These are phyloP conservation scores for Microctonus brassicae DNA, from an alignment of 2,888 invertebrate genomes.

Conservation along the genomic window DNA sequence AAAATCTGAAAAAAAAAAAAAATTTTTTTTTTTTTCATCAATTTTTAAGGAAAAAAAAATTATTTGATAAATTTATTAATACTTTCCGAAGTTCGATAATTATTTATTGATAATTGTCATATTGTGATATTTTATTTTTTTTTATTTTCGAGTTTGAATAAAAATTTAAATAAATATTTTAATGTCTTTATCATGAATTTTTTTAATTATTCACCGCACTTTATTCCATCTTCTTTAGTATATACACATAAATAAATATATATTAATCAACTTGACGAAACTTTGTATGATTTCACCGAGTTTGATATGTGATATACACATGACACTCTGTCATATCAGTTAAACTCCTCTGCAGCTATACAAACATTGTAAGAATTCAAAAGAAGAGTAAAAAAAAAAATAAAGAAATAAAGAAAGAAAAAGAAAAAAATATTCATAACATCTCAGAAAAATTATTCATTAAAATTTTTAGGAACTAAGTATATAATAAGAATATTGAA, in stretches of 20 bases:
- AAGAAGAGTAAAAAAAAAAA: not conserved
- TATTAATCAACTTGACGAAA: conserved; percentile 16
- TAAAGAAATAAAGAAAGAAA: not conserved
- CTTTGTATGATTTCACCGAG: conserved; percentile 32
- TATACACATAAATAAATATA: not conserved
- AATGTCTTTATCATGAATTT: too few relatives aligned
- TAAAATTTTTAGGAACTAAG: conserved; percentile 24
- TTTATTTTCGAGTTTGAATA: too few relatives aligned
- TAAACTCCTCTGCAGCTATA: conserved; percentile 23
- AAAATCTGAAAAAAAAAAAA: too few relatives aligned
- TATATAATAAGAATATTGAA: not conserved
- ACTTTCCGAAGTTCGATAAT: too few relatives aligned
- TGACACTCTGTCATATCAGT: conserved; percentile 10
- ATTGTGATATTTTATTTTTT: too few relatives aligned
- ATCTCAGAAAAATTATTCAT: not conserved
- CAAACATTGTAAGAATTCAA: conserved; percentile 17
- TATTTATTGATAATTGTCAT: too few relatives aligned
- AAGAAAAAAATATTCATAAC: not conserved
- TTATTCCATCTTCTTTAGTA: not conserved
- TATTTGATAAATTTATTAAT: too few relatives aligned
- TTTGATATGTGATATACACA: not conserved
- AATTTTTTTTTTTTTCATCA: too few relatives aligned
- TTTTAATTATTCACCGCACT: too few relatives aligned
- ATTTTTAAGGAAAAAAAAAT: too few relatives aligned
- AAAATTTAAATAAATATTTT: too few relatives aligned